Evolutionary conservation across 2,113 vertebrate genomes (phyloP).

Genomic region (Vidua macroura): DNA sequence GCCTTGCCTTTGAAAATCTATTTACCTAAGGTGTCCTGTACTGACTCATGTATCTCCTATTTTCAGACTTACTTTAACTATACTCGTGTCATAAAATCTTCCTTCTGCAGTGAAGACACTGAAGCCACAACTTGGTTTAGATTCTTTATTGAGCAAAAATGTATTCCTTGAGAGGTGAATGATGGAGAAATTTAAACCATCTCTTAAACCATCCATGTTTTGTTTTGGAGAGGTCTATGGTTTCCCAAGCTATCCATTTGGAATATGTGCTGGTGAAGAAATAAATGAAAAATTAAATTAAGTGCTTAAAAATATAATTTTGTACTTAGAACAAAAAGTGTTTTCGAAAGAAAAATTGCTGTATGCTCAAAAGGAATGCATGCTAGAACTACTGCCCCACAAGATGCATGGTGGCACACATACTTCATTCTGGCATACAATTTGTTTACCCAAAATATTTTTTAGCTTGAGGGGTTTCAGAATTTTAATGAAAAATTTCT

Average conservation of each 20-base stretch:
- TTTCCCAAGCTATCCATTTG: neutral
- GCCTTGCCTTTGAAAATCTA: neutral
- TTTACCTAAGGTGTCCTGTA: neutral
- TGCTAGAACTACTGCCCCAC: neutral
- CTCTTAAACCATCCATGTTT: neutral
- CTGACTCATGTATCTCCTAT: neutral
- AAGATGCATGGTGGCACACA: neutral
- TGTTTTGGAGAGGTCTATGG: neutral
- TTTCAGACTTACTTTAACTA: neutral
- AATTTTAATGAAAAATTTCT: slow-evolving; percentile 48
- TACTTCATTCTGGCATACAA: neutral
- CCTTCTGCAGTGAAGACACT: neutral
- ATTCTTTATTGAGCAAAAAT: neutral
- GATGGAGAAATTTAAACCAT: neutral
- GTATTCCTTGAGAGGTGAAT: neutral
- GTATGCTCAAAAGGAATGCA: neutral
- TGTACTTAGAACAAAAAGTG: neutral
- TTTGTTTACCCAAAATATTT: slow-evolving; percentile 32
- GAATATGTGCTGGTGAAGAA: neutral
- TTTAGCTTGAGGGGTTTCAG: slow-evolving; percentile 39
- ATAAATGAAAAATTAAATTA: neutral
- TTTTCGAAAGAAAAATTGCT: neutral
- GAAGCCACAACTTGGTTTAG: neutral
- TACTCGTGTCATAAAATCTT: neutral
- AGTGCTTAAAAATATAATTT: neutral